Percentiles rank a stretch among this genome's conserved stretches.
phyloP scores from a whole-genome alignment of 2,888 invertebrate species.

The Masnerella sp. region DNA sequence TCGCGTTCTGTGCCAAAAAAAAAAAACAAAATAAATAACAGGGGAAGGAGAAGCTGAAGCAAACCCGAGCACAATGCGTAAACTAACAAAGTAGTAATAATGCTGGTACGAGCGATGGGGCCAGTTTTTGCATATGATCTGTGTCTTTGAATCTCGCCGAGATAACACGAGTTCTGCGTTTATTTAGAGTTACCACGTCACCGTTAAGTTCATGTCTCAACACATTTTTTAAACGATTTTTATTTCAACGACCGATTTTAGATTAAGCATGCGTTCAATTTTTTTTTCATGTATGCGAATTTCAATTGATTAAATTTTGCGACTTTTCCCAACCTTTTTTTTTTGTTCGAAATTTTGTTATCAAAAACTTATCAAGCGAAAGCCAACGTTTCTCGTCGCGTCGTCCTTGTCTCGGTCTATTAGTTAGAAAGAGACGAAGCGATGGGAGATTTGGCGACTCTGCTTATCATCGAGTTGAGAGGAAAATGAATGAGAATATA shows the following conservation, averaged over 20 bases:
- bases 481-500: conserved; percentile 46
- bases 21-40: conserved; percentile 14
- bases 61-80: conserved; percentile 48
- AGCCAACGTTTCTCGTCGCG: too few species aligned
- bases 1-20: conserved; percentile 76
- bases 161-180: conserved; percentile 1
- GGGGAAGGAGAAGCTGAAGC: background rate
- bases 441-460: too few species aligned
- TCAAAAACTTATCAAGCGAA: too few species aligned
- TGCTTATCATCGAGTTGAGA: conserved; percentile 49
- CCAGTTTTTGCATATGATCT: conserved; percentile 75
- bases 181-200: conserved; percentile 52
- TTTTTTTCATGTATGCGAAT: too few species aligned
- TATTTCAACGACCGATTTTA: too few species aligned
- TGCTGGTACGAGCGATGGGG: conserved; percentile 77
- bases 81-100: conserved; percentile 12
- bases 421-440: too few species aligned
- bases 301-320: too few species aligned
- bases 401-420: too few species aligned
- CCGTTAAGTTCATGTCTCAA: conserved; percentile 54
- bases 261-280: too few species aligned
- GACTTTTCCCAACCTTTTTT: too few species aligned
- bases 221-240: too few species aligned
- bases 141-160: conserved; percentile 74
- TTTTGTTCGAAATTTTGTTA: too few species aligned